Base-by-base conservation (phyloP, 2,797 vertebrate species). In the Argyrosomus regius region DNA sequence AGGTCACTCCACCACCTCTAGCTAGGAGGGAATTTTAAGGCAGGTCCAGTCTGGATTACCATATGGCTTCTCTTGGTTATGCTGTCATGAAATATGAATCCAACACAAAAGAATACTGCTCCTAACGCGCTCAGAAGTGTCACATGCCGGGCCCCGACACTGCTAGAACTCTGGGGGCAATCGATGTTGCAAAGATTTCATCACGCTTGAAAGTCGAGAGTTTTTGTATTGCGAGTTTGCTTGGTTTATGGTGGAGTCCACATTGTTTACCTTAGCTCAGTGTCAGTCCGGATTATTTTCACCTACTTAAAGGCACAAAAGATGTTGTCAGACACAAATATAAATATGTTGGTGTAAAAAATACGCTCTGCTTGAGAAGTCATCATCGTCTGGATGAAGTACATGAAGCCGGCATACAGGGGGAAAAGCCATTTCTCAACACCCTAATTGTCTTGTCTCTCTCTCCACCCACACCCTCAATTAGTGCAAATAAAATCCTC, bases 41-140 rank as follows among this genome's bases (percentile, higher is more conserved):
- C 92, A 88, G 84, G 92, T 91, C 89, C 91, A 70, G 78, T 80
- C 88, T 91, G 89, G 76, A 86, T 91, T 88, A 88, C 90, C 93
- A 94, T 93, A 93, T 93, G 92, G 91, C 87, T 79, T 62, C 84
- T 87, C 83, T 84, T 81, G 87, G 90, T 84, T 75, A 53, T 62
- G 81, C 88, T 89, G 87, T 90, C 89, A 87, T 88, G 75, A 92
- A 91, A 93, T 89, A 91, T 91, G 82, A 92, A 90, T 92, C 88
- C 77, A 69, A 78, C 77, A 78, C 87, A 88, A 78, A 39, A 80
- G 84, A 65, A 56, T 28, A n/a, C 50, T 24, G 77, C 82, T 77
- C 64, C 72, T 75, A 72, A 87, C 41, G 12, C 35, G 24, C 80
- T 86, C 77, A 79, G 75, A 88, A 77, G 86, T 87, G 83, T 81